Evolutionary conservation across 2,888 invertebrate species (phyloP), one percentile per base, ranked within the genome.

Genomic region (Hydrotaea cyrtoneurina): DNA sequence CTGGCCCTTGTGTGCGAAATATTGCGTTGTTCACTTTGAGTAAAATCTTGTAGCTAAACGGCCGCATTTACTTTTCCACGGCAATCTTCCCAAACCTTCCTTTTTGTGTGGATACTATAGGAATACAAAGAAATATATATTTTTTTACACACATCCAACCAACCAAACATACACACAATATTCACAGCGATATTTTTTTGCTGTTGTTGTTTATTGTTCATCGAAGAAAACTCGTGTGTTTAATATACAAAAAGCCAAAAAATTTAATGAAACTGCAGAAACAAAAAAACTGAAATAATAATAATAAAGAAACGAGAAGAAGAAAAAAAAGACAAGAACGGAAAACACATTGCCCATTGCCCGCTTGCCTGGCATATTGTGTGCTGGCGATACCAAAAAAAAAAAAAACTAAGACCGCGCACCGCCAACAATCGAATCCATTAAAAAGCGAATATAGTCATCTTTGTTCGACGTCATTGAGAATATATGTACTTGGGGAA

Each of bases 11-110:
- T 82, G 36, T 82, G 72, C 69, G 39, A 53, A 78, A 83, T 82
- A 82, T 82, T 82, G 80, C 57, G 36, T 57, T 75, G 79, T 80
- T 91, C 91, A 91, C 88, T 91, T 89, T 88, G 90, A 89, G 89
- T 89, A 89, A 87, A 90, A 89, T 89, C 90, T 89, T 88, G 87
- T 89, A 90, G 88, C 87, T 79, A 87, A 87, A 87, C 89, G 90
- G 91, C 88, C 90, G 89, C 91, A 90, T 87, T 86, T 15, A 87
- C 86, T 15, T 86, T 89, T 89, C 87, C 88, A 89, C 91, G 90
- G 91, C 89, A 89, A 90, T 89, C 88, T 91, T 90, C 86, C 83
- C 82, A 88, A 87, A 87, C n/a, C n/a, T 87, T 87, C 87, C 87
- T 86, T 83, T 66, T 76, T 64, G 71, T 79, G 78, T 80, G 74